Base-by-base conservation (phyloP, 2,797 vertebrate species). In the Clarias pachynema region DNA sequence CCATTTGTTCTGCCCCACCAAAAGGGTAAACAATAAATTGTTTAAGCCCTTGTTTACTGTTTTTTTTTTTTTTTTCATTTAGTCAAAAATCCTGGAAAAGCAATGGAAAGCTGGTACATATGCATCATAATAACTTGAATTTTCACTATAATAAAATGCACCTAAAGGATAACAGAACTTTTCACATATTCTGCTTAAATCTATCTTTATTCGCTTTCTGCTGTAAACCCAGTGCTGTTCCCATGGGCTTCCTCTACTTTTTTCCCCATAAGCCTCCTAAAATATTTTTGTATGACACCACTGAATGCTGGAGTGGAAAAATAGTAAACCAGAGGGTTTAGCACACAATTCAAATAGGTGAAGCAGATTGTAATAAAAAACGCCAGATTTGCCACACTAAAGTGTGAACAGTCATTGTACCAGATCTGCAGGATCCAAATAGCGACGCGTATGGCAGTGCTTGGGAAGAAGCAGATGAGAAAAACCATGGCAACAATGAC, bases 291-390 rank as follows among this genome's bases (percentile, higher is more conserved):
- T 84, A 96, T 90, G 69, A 88, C 12, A 8, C 93, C 93, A 37
- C 92, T 94, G 86, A 95, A 94, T 4, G 91, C 90, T 0, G 95
- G 94, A 65, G 92, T 95, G 4, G 95, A 96, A 86, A 96, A 96
- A 60, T 96, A 96, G 85, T 96, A 96, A 31, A 96, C 92, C 1
- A 96, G n/a, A 0, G 96, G 96, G 87, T 96, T 96, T 59, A 96
- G 94, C 78, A 95, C 93, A 0, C 95, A 96, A 90, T 96, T 95
- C 80, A 96, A 95, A 89, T 96, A 96, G 1, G 96, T 96, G 83
- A 96, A 93, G 83, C 94, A 95, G 70, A 96, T 93, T 0, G 95
- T 91, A 0, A 93, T 93, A 90, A 95, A 96, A 90, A 96, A 96
- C 0, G 94, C 94, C 79, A 96, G 89, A 86, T 94, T 96, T 87